These are phyloP conservation scores for Cebus imitator DNA, from an alignment of 2,113 vertebrate species.

Conservation along the genomic window DNA sequence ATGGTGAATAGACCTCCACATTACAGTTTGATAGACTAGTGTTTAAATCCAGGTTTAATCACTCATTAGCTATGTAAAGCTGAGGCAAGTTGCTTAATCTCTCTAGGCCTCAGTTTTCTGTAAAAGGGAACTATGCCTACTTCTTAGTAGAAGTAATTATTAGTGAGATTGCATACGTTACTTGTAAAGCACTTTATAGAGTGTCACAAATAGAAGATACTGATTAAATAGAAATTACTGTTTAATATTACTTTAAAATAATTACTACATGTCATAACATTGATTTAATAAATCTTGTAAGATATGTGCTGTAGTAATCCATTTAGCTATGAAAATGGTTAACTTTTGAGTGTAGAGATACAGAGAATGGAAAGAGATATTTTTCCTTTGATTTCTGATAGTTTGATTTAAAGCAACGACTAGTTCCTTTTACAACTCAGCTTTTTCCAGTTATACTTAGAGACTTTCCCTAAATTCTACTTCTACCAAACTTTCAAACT, in stretches of 20 bases:
- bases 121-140: background rate
- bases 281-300: background rate
- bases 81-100: background rate
- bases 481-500: conserved; percentile 63
- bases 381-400: background rate
- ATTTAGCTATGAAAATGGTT: background rate
- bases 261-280: background rate
- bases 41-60: background rate
- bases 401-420: background rate
- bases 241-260: conserved; percentile 30
- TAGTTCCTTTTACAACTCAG: conserved; percentile 46
- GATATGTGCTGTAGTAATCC: background rate
- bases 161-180: background rate
- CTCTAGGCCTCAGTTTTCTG: background rate
- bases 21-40: background rate
- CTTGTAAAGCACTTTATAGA: background rate
- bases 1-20: background rate
- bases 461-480: conserved; percentile 34
- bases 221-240: background rate
- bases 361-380: background rate
- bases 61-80: background rate
- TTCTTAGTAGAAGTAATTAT: background rate
- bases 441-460: conserved; percentile 58
- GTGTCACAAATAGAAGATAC: background rate
- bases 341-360: background rate